Conservation (phyloP, 2,113 vertebrate species). For the Spheniscus mendiculus region DNA sequence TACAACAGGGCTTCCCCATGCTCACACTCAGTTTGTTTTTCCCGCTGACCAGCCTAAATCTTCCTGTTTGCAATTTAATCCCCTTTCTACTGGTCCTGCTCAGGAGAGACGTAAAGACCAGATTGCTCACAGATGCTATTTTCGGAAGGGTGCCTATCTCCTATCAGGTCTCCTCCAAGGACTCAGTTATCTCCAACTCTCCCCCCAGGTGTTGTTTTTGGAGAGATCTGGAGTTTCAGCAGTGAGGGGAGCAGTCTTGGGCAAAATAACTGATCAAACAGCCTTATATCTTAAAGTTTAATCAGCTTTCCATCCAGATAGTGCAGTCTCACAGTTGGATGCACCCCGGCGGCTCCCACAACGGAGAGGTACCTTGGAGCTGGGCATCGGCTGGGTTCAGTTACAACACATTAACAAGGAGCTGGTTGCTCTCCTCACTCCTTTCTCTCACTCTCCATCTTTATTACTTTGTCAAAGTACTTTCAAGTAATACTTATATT, state of each 20-base stretch:
- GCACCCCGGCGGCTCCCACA: fast-evolving
- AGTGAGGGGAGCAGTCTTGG: not conserved
- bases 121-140: not conserved
- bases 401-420: not conserved
- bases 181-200: not conserved
- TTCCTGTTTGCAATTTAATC: not conserved
- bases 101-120: not conserved
- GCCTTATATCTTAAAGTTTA: not conserved
- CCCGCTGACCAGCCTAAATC: not conserved
- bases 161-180: not conserved
- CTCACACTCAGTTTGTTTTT: not conserved
- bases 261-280: not conserved
- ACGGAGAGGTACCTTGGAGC: not conserved
- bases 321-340: not conserved
- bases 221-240: not conserved
- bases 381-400: fast-evolving
- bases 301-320: not conserved
- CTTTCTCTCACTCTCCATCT: not conserved
- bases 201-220: not conserved
- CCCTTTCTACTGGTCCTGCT: not conserved
- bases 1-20: not conserved
- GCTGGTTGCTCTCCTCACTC: not conserved
- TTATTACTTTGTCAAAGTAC: constrained; percentile 63
- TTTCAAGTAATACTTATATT: constrained; percentile 63
- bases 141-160: not conserved